These are phyloP conservation scores for Argyresthia albistria DNA, from an alignment of 2,888 invertebrate genomes.

Conservation along the genomic window DNA sequence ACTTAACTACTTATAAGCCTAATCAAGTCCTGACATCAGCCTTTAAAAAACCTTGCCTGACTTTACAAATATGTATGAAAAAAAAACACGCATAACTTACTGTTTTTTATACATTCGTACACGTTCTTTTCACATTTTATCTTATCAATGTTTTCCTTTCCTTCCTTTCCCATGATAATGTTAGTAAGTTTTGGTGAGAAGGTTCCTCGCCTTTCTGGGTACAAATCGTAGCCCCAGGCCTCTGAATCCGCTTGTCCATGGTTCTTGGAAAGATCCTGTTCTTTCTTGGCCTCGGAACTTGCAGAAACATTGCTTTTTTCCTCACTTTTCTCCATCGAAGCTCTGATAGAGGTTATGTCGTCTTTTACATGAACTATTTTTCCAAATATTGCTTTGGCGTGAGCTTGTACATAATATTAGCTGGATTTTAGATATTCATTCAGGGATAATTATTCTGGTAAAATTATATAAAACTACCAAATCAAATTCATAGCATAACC, in stretches of 20 bases:
- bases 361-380: not conserved
- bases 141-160: constrained; percentile 79
- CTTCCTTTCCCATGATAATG: constrained; percentile 76
- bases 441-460: not conserved
- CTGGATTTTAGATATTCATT: not conserved
- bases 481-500: not conserved
- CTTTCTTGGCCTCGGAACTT: constrained; percentile 17
- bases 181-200: constrained; percentile 68
- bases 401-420: not conserved
- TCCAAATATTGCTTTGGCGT: not conserved
- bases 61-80: not conserved
- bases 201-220: constrained; percentile 83
- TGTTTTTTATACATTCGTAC: constrained; percentile 80
- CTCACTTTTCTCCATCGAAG: not conserved
- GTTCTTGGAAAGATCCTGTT: constrained; percentile 21
- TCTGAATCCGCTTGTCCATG: not conserved
- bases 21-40: too few relatives aligned
- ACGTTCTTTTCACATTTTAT: constrained; percentile 87
- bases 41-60: too few relatives aligned
- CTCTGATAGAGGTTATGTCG: not conserved
- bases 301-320: not conserved
- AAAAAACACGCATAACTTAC: constrained; percentile 46
- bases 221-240: constrained; percentile 84
- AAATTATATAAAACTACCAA: not conserved
- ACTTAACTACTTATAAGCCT: too few relatives aligned